Conservation (phyloP, 1,140 invertebrate species). For the Temnothorax curvispinosus region DNA sequence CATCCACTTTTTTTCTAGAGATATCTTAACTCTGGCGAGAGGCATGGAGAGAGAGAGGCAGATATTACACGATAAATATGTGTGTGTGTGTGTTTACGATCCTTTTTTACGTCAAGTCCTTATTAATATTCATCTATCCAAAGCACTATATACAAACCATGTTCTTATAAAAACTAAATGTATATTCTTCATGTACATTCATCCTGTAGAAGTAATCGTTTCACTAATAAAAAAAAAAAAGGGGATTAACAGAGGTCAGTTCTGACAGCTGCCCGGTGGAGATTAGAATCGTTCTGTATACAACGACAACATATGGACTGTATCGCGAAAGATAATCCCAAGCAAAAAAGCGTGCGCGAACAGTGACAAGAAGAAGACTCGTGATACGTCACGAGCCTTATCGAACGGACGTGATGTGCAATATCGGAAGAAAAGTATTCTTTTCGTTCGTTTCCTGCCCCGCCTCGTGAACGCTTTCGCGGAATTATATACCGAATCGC, state of each 20-base stretch:
- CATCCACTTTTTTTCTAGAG: background rate
- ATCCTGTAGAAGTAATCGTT: background rate
- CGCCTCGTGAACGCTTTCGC: background rate
- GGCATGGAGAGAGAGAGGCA: background rate
- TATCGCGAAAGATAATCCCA: background rate
- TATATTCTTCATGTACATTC: background rate
- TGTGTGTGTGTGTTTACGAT: background rate
- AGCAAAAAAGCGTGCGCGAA: background rate
- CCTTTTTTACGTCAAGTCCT: background rate
- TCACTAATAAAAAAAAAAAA: background rate
- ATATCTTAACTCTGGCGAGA: background rate
- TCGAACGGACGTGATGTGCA: background rate
- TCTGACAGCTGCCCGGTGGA: background rate
- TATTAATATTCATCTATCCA: background rate
- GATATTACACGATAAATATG: background rate
- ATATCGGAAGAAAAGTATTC: background rate
- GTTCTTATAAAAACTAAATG: too few species aligned
- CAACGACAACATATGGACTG: background rate
- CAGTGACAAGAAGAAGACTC: background rate
- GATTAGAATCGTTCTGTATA: constrained; percentile 3
- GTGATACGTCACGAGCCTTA: background rate
- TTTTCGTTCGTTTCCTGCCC: background rate
- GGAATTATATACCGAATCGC: background rate
- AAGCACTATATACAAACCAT: background rate
- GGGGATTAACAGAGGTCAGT: background rate